Evolutionary conservation across 2,888 invertebrate genomes (phyloP), one percentile per base, ranked within the genome.

Genomic region (Lacanobia oleracea): DNA sequence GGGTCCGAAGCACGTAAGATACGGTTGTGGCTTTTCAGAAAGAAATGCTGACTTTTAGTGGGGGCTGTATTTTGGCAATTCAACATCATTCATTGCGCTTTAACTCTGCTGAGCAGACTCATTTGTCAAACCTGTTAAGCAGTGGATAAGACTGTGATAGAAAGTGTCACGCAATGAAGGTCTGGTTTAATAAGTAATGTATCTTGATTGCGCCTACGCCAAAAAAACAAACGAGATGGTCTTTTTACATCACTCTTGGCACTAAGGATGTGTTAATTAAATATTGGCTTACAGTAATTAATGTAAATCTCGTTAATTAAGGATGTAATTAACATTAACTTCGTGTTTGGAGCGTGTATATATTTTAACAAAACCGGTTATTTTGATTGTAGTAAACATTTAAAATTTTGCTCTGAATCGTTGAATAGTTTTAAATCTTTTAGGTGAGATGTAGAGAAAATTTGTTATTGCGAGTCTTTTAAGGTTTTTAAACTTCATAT

Each of bases 191-290:
- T 45, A 56, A 33, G 18, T 16, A 4, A 9, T 53, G 12, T 37
- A 23, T n/a, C 10, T 3, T 12, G 43, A 1, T n/a, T 53, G 33
- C 43, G 18, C 27, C 1, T 70, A 2, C 12, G 12, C 9, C n/a
- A 10, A 33, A 21, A 27, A 43, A n/a, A 40, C n/a, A 40, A 71
- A 27, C 48, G 18, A 57, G 21, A 57, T 40, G n/a, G 33, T 54
- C 14, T 48, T 37, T 18, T 48, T 60, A n/a, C 48, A 27, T 21
- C n/a, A 43, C 21, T 33, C 1, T 33, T 2, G 54, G 43, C 53
- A 72, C 45, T 72, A 76, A 71, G 56, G 45, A 62, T 76, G 60
- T 79, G 53, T 59, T 74, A 54, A 80, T 77, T 59, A 59, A 80
- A 74, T 74, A 80, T 80, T 65, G 43, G 18, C 40, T 33, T 23